A percentile compares a stretch with the other conserved stretches of the same genome.
Evolutionary conservation across 1,140 invertebrate species (phyloP).

Genomic region (Bombus impatiens): DNA sequence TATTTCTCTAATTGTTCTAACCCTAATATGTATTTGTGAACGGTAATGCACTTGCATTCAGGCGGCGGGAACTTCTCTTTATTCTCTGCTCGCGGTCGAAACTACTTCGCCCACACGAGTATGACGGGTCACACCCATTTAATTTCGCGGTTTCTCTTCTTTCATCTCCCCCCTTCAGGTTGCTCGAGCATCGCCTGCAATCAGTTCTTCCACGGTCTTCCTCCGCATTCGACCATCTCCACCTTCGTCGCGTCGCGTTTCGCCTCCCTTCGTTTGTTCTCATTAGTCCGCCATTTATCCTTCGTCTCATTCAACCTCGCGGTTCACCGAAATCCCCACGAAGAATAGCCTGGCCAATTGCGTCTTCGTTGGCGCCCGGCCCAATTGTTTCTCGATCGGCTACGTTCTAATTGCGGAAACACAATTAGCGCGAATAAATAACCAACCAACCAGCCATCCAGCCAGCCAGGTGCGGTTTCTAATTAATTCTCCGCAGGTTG

Average conservation of each 20-base stretch:
- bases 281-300: slow-evolving; percentile 55
- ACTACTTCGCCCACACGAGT: slow-evolving; percentile 67
- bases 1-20: too few species aligned
- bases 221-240: slow-evolving; percentile 10
- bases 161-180: slow-evolving; percentile 48
- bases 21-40: too few species aligned
- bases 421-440: slow-evolving; percentile 40
- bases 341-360: slow-evolving; percentile 1
- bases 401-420: slow-evolving; percentile 34
- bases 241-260: neutral
- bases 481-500: slow-evolving; percentile 29
- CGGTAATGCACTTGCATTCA: neutral
- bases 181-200: slow-evolving; percentile 50
- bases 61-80: slow-evolving; percentile 41
- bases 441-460: neutral
- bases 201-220: slow-evolving; percentile 43
- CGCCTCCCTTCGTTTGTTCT: slow-evolving; percentile 13
- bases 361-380: neutral
- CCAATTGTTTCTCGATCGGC: slow-evolving; percentile 26
- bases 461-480: neutral
- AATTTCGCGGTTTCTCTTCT: slow-evolving; percentile 64
- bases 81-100: slow-evolving; percentile 22
- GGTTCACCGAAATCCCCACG: slow-evolving; percentile 1
- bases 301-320: slow-evolving; percentile 3
- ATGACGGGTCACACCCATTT: slow-evolving; percentile 72